phyloP scores from a whole-genome alignment of 2,888 invertebrate species.

The Lissonota sp. region DNA sequence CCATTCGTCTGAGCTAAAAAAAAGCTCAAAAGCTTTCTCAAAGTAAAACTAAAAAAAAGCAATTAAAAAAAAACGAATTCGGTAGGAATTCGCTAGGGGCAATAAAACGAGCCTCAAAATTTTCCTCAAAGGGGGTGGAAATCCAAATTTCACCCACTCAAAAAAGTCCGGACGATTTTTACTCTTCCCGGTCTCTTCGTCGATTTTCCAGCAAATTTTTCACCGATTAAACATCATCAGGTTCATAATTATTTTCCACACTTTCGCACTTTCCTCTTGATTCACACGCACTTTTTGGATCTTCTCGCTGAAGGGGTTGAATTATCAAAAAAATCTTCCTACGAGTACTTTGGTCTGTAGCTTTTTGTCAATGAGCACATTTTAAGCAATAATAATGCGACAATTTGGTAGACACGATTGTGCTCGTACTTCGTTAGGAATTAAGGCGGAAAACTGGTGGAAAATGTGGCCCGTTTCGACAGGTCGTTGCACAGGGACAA shows the following conservation, averaged over 20 bases:
- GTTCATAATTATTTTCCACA: not conserved
- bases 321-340: no score
- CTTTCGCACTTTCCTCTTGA: not conserved
- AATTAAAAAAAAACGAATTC: not conserved
- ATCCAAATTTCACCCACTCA: not conserved
- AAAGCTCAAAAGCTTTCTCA: no score
- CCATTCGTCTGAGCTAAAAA: not conserved
- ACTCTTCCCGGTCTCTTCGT: not conserved
- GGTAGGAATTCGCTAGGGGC: not conserved
- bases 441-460: no score
- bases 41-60: not conserved
- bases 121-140: not conserved
- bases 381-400: no score
- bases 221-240: not conserved
- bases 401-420: no score
- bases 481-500: constrained; percentile 39
- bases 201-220: not conserved
- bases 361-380: no score
- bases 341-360: no score
- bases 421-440: no score
- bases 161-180: not conserved
- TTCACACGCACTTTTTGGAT: not conserved
- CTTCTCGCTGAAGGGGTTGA: not conserved
- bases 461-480: not conserved
- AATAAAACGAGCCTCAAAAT: not conserved